These are phyloP conservation scores for Geothlypis trichas DNA, from an alignment of 2,113 vertebrate genomes.

Conservation along the genomic window DNA sequence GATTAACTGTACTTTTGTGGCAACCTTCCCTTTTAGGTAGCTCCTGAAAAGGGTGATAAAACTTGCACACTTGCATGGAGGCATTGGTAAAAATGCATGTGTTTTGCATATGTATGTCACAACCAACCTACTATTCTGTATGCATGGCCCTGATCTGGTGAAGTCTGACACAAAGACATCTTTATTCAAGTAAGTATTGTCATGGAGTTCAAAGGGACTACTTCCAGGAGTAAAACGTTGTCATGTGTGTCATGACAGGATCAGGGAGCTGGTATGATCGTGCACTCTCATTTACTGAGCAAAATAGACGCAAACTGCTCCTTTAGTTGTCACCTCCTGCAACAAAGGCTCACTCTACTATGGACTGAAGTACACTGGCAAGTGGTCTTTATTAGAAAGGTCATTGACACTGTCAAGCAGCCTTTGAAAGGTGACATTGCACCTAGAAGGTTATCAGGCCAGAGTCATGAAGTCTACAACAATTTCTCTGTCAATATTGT, in stretches of 20 bases:
- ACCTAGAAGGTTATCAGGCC: conserved; percentile 60
- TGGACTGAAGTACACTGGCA: conserved; percentile 2
- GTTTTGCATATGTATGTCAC: background rate
- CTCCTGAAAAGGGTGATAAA: background rate
- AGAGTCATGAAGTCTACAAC: conserved; percentile 67
- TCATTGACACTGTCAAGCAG: conserved; percentile 27
- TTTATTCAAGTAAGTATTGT: background rate
- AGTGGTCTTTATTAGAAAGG: conserved; percentile 58
- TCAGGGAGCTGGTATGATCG: background rate
- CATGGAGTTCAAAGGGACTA: background rate
- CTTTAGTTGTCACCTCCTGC: background rate
- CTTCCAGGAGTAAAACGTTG: background rate
- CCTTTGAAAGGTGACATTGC: conserved; percentile 46
- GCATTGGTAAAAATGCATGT: background rate
- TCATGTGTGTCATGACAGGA: background rate
- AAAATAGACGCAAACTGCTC: background rate
- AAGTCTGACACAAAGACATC: background rate
- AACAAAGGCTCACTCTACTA: background rate
- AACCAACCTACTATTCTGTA: background rate
- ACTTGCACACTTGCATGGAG: background rate
- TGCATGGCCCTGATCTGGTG: background rate
- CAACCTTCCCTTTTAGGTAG: background rate
- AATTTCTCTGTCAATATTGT: conserved; percentile 56
- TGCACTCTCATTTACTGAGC: background rate
- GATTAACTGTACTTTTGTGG: background rate